Evolutionary conservation across 2,888 invertebrate genomes (phyloP), one percentile per base, ranked within the genome.

Genomic region (Pandemis heparana): DNA sequence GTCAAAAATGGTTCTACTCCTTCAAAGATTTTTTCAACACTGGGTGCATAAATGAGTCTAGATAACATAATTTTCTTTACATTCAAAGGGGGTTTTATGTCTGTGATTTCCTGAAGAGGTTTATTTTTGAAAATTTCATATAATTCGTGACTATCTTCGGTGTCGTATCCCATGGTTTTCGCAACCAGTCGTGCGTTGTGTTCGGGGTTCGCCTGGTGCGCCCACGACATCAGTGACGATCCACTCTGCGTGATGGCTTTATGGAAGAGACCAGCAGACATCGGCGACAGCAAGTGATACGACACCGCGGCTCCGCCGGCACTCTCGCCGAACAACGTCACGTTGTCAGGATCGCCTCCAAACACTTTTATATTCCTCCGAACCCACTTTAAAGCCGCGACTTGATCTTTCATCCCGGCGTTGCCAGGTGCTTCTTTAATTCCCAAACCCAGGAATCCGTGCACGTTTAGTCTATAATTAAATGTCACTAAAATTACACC

Each of bases 201-300:
- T 2, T 89, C 76, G 0, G 92, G 91, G 39, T 84, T 85, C 66
- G 81, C 89, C 74, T 93, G 92, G n/a, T 84, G 78, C 0, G 87
- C 85, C 92, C 92, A 94, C 0, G 88, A 75, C 0, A 84, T 79
- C 1, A 91, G 69, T 0, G 92, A 85, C 0, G 93, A 92, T 1
- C 93, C 93, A 75, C 93, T 92, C 73, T 92, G 89, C 38, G 87
- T 77, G 14, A 94, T 92, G 0, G 88, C 92, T 81, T 85, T 91
- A 60, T 92, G 90, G 67, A 92, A 94, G 0, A 92, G 79, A 0
- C 91, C 92, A 77, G 84, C 89, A 0, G 92, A 88, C 89, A 90
- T 89, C 0, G 88, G 87, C 3, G 93, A 92, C 0, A 92, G 75
- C 1, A 91, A 64, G 18, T 91, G 92, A 16, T 80, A 89, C 0